Evolutionary conservation across 2,888 invertebrate species (phyloP).

Genomic region (Phytoseiulus persimilis): DNA sequence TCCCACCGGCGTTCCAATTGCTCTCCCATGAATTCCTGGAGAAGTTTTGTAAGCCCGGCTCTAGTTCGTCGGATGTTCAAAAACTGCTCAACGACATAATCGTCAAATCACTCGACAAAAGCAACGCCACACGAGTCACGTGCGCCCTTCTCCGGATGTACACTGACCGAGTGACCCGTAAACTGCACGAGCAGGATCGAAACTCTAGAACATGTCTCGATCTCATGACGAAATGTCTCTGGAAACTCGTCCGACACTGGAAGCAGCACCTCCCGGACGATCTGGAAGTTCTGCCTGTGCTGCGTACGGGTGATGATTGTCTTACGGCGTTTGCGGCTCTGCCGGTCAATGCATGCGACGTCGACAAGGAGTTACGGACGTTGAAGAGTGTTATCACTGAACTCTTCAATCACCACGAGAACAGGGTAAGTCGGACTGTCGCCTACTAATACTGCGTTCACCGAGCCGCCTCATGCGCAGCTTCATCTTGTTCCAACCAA

Average conservation of each 20-base stretch:
- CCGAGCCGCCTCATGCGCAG: background rate
- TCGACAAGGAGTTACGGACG: constrained; percentile 30
- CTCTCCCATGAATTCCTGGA: constrained; percentile 27
- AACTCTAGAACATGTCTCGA: constrained; percentile 20
- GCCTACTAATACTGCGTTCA: background rate
- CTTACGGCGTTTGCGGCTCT: constrained; percentile 32
- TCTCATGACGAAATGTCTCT: constrained; percentile 33
- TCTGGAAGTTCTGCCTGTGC: constrained; percentile 36
- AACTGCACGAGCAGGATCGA: constrained; percentile 23
- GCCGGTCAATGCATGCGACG: constrained; percentile 24
- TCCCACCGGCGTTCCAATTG: constrained; percentile 36
- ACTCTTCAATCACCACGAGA: constrained; percentile 30
- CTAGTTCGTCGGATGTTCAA: constrained; percentile 18
- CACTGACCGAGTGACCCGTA: constrained; percentile 30
- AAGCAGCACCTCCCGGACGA: constrained; percentile 37
- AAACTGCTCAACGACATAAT: constrained; percentile 35
- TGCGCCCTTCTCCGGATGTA: constrained; percentile 29
- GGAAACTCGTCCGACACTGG: constrained; percentile 34
- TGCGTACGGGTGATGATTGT: constrained; percentile 24
- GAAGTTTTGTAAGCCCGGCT: constrained; percentile 23
- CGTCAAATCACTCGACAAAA: constrained; percentile 15
- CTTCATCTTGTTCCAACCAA: too few species aligned
- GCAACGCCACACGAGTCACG: constrained; percentile 35
- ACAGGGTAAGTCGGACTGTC: background rate
- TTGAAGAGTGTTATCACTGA: constrained; percentile 22